Percentiles rank a stretch among this genome's conserved stretches.
Conservation (phyloP, 2,113 vertebrate species). For the Brachionichthys hirsutus region DNA sequence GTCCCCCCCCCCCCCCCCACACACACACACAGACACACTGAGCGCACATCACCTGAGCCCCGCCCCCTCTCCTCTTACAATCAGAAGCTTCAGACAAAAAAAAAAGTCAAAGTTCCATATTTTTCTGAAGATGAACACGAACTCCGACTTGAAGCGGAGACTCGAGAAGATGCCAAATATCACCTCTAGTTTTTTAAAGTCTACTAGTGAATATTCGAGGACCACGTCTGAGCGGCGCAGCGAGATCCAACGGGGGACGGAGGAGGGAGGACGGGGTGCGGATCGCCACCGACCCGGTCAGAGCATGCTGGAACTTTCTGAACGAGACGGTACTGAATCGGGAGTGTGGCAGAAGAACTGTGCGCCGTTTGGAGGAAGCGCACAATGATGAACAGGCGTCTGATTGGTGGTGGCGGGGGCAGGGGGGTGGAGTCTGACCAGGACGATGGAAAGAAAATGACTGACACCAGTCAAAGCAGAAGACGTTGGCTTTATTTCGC, state of each 20-base stretch:
- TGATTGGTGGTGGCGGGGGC: background rate
- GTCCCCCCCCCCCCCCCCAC: constrained; percentile 7
- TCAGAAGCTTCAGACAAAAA: constrained; percentile 56
- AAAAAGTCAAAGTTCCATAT: constrained; percentile 61
- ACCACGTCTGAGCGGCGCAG: constrained; percentile 24
- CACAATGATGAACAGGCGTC: constrained; percentile 1
- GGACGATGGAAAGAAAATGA: constrained; percentile 62
- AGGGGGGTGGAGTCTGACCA: constrained; percentile 38
- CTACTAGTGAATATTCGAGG: constrained; percentile 54
- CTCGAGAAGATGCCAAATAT: constrained; percentile 77
- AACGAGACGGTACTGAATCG: constrained; percentile 4
- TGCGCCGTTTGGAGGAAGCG: constrained; percentile 25
- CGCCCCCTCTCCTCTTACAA: constrained; percentile 63
- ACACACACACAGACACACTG: constrained; percentile 26
- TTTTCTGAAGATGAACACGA: constrained; percentile 71
- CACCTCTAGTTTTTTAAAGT: constrained; percentile 76
- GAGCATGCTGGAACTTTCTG: constrained; percentile 21
- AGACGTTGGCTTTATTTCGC: constrained; percentile 16
- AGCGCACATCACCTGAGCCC: constrained; percentile 27
- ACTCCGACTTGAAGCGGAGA: constrained; percentile 59
- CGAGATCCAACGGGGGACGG: constrained; percentile 3
- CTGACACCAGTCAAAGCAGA: constrained; percentile 60
- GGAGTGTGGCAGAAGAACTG: constrained; percentile 21
- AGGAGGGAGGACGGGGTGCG: constrained; percentile 3
- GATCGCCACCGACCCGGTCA: background rate